A percentile compares a stretch with the other conserved stretches of the same genome.
These are phyloP conservation scores for Aphelenchoides fujianensis DNA, from an alignment of 1,140 invertebrate genomes.

Conservation along the genomic window DNA sequence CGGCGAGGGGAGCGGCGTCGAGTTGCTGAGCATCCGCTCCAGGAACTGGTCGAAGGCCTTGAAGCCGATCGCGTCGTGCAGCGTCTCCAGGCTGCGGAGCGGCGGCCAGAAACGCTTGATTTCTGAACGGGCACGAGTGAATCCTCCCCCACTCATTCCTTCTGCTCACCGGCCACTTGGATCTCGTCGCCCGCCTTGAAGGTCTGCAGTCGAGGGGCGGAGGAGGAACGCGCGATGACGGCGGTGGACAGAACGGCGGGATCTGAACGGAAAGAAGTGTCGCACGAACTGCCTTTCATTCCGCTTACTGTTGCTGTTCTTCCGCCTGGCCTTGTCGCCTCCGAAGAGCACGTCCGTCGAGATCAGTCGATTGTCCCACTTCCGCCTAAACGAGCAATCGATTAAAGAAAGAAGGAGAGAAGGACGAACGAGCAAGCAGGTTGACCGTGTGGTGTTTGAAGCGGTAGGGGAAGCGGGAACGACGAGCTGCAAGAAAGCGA, in stretches of 20 bases:
- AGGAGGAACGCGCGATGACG: constrained; percentile 58
- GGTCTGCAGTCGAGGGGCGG: constrained; percentile 57
- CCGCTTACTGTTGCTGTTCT: constrained; percentile 37
- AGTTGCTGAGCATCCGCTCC: constrained; percentile 46
- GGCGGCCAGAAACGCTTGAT: constrained; percentile 61
- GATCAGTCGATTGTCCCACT: constrained; percentile 56
- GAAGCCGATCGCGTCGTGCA: constrained; percentile 55
- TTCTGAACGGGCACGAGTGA: constrained; percentile 38
- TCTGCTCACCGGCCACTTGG: constrained; percentile 36
- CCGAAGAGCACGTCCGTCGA: constrained; percentile 58
- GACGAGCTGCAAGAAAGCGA: constrained; percentile 40
- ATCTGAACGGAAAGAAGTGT: constrained; percentile 45
- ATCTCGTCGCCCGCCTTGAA: constrained; percentile 58
- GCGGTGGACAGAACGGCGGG: constrained; percentile 58
- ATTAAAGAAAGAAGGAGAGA: constrained; percentile 13
- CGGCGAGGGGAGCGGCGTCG: constrained; percentile 57
- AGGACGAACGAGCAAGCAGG: constrained; percentile 48
- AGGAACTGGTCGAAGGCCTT: constrained; percentile 56
- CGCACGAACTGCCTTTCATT: not conserved
- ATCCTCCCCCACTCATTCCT: not conserved
- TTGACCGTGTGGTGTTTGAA: constrained; percentile 63
- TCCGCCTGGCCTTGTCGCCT: constrained; percentile 43
- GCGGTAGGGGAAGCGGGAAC: constrained; percentile 60
- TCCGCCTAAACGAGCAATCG: constrained; percentile 32
- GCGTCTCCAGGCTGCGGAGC: constrained; percentile 56